A percentile compares a stretch with the other conserved stretches of the same genome.
phyloP scores from a whole-genome alignment of 2,797 vertebrate genomes.

The Scleropages formosus region DNA sequence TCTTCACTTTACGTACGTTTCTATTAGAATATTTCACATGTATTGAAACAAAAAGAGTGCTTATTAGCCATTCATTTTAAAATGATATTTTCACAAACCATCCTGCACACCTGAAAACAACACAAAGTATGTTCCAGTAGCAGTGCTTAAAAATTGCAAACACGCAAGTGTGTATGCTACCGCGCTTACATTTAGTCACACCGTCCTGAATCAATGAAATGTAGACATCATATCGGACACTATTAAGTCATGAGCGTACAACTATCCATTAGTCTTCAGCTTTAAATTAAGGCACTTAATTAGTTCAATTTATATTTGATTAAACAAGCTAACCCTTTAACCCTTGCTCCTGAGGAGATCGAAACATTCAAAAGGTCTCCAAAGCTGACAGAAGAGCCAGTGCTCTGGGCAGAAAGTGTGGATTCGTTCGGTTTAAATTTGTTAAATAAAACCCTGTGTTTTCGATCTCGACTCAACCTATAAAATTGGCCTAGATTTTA shows the following conservation, averaged over 20 bases:
- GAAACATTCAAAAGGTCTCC: neutral
- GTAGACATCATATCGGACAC: neutral
- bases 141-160: no score
- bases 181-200: no score
- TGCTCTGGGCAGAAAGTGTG: neutral
- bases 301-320: slow-evolving; percentile 23
- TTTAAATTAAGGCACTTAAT: slow-evolving; percentile 18
- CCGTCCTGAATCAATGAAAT: no score
- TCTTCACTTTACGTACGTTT: no score
- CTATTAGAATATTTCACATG: no score
- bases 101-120: no score
- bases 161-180: no score
- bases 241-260: slow-evolving; percentile 13
- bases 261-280: slow-evolving; percentile 16
- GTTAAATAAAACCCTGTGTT: neutral
- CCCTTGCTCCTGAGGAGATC: slow-evolving; percentile 20
- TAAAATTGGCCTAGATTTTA: neutral
- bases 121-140: no score
- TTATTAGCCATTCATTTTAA: no score
- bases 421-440: neutral
- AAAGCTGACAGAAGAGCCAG: neutral
- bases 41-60: no score
- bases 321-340: slow-evolving; percentile 6
- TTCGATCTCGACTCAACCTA: no score
- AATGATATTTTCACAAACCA: no score